Evolutionary conservation across 2,888 invertebrate genomes (phyloP).

Genomic region (Ectobius pallidus): DNA sequence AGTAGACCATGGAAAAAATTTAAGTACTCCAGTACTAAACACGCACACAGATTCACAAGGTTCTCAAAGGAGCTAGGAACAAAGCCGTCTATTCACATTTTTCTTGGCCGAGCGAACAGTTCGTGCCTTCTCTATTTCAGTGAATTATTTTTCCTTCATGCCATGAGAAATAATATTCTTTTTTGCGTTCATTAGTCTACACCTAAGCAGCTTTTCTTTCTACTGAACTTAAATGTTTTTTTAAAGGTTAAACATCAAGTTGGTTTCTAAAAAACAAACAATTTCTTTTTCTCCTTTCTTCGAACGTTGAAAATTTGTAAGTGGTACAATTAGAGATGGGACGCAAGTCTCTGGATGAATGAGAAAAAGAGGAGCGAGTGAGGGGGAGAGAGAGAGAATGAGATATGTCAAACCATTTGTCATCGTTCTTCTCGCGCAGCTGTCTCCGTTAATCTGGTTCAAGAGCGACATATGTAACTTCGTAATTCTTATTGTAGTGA

Average conservation of each 20-base stretch:
- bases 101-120: not conserved
- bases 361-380: no score
- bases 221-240: not conserved
- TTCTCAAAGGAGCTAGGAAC: no score
- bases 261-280: conserved; percentile 15
- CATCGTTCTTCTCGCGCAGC: not conserved
- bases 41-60: no score
- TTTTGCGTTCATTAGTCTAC: not conserved
- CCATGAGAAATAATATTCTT: not conserved
- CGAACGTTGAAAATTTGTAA: conserved; percentile 14
- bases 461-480: not conserved
- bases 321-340: conserved; percentile 7
- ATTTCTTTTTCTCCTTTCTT: not conserved
- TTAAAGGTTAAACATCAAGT: not conserved
- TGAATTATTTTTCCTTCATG: not conserved
- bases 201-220: conserved; percentile 15
- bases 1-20: no score
- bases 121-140: not conserved
- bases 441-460: not conserved
- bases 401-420: conserved; percentile 30
- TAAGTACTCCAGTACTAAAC: no score
- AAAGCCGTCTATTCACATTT: not conserved
- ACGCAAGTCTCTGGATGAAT: no score
- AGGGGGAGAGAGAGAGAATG: no score
- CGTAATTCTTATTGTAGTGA: not conserved